Base-by-base conservation (phyloP, 2,888 invertebrate species). In the Plebejus anna region DNA sequence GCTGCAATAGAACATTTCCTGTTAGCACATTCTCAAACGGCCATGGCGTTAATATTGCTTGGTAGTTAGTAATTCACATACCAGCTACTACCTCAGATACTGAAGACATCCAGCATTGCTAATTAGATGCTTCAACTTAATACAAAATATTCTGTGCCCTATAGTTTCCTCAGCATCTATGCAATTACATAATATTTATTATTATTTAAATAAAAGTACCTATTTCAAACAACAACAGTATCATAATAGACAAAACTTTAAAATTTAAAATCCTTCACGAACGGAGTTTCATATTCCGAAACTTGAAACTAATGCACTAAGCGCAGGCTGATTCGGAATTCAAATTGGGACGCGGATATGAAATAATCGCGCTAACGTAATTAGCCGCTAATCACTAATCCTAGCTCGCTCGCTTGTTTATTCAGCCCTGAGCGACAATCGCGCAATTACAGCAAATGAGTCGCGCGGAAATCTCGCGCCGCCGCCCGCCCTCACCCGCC, bases 361-460 rank as follows among this genome's bases (percentile, higher is more conserved):
- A 90, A 92, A 93, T 92, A 91, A 92, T 90, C 90, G 91, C 86
- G 90, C 89, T 92, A 93, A 94, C 89, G 84, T 90, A 93, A 94
- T 94, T 94, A 93, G 84, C 88, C 88, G 87, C 89, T 94, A 94
- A 94, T 94, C 92, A 92, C 90, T 94, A 94, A 94, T 93, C 93
- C 94, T 93, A 90, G 92, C 90, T 88, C 85, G 90, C 88, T 88
- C 89, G 89, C 91, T 92, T 93, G 94, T 93, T 94, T 93, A 93
- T 93, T 93, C 91, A 92, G 89, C 89, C 91, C 92, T 90, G 93
- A 93, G 93, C 93, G 94, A 94, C 94, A 94, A 92, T 93, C 90
- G 90, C 88, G 90, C 93, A 93, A 94, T 94, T 93, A 94, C 90
- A 90, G 90, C 91, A 93, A 94, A 93, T 94, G 93, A 94, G 93